Conservation (phyloP, 2,113 vertebrate genomes). For the Ailurus styani region DNA sequence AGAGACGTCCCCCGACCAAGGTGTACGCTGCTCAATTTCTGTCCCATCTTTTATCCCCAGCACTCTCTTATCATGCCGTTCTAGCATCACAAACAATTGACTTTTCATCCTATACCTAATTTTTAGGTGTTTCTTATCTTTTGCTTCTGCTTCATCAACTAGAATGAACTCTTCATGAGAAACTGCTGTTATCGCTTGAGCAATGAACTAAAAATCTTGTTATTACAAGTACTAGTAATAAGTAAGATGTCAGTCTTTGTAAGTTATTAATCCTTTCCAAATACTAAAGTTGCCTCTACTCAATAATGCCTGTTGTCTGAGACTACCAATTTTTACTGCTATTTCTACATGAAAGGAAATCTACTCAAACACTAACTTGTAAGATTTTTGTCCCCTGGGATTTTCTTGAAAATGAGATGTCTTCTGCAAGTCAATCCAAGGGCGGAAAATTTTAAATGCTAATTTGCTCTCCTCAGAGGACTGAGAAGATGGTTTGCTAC, state of each 20-base stretch:
- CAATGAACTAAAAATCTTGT: slow-evolving; percentile 10
- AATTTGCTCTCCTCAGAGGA: neutral
- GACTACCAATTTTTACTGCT: neutral
- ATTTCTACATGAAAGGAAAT: neutral
- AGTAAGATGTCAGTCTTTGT: slow-evolving; percentile 16
- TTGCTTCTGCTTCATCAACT: neutral
- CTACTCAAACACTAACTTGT: neutral
- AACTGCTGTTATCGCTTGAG: neutral
- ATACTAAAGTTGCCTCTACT: neutral
- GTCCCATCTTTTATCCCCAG: neutral
- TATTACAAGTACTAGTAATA: neutral
- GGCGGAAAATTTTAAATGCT: neutral
- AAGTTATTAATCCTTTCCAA: slow-evolving; percentile 22
- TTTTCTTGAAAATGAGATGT: neutral
- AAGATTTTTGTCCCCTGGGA: neutral
- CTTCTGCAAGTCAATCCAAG: neutral
- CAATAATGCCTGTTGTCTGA: neutral
- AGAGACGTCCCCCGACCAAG: neutral
- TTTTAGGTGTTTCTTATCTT: neutral
- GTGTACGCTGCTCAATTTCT: neutral
- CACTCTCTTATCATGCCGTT: neutral
- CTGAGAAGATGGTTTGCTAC: neutral
- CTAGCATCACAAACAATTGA: neutral
- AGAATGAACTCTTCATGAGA: neutral
- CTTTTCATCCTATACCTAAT: neutral